Conservation (phyloP, 2,113 vertebrate species). For the Clarias macrocephalus region DNA sequence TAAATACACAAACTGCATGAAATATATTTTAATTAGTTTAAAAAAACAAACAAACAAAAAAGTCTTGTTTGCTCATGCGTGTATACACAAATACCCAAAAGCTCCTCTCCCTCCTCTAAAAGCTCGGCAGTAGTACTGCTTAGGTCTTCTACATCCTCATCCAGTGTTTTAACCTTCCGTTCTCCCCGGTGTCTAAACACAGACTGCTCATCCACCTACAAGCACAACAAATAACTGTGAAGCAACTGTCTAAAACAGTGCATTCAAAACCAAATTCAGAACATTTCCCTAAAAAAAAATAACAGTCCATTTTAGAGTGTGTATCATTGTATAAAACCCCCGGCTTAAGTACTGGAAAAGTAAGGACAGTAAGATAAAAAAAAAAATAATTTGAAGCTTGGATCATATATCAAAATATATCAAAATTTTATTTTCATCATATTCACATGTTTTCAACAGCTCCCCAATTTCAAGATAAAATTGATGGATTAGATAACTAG, state of each 20-base stretch:
- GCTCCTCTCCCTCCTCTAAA: slow-evolving; percentile 82
- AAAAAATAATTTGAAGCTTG: too few relatives aligned
- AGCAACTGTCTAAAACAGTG: slow-evolving; percentile 64
- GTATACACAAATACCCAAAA: slow-evolving; percentile 73
- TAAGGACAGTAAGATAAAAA: too few relatives aligned
- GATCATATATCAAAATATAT: too few relatives aligned
- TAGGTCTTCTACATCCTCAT: slow-evolving; percentile 85
- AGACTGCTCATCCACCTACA: slow-evolving; percentile 89
- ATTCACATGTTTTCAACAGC: too few relatives aligned
- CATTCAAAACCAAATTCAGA: not conserved
- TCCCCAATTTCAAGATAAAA: too few relatives aligned
- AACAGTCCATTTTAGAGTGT: too few relatives aligned
- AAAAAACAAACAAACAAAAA: too few relatives aligned
- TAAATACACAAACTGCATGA: not conserved
- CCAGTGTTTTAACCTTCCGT: slow-evolving; percentile 84
- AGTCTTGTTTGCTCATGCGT: not conserved
- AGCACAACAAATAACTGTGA: not conserved
- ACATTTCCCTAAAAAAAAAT: too few relatives aligned
- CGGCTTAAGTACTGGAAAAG: too few relatives aligned
- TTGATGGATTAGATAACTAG: too few relatives aligned
- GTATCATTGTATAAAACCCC: too few relatives aligned
- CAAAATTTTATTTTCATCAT: too few relatives aligned
- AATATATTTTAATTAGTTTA: not conserved
- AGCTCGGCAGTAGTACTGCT: slow-evolving; percentile 78
- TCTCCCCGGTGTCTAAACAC: slow-evolving; percentile 88